Percentiles rank a stretch among this genome's conserved stretches.
These are phyloP conservation scores for Oryzias woworae DNA, from an alignment of 2,113 vertebrate species.

Conservation along the genomic window DNA sequence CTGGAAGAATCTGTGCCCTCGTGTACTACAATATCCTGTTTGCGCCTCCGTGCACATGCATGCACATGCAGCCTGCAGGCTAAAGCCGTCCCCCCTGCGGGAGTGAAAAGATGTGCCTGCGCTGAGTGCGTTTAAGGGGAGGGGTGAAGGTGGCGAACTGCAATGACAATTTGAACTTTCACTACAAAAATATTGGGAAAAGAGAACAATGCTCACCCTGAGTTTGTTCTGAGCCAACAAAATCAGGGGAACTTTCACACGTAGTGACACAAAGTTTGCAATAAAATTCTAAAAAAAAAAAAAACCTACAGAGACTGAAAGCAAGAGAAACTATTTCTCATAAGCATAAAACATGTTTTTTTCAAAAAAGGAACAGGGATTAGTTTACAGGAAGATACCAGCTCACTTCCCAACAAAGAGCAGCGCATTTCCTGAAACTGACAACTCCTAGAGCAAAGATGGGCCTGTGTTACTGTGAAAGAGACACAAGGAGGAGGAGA, in stretches of 20 bases:
- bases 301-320: background rate
- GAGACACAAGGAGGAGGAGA: conserved; percentile 25
- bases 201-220: background rate
- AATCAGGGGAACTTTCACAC: background rate
- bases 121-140: background rate
- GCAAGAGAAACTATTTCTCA: conserved; percentile 51
- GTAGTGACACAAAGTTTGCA: background rate
- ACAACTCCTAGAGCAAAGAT: conserved; percentile 56
- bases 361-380: conserved; percentile 17
- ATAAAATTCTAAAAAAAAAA: conserved; percentile 15
- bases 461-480: conserved; percentile 47
- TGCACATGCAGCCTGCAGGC: conserved; percentile 16
- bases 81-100: background rate
- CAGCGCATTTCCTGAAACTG: conserved; percentile 73
- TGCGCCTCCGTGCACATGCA: conserved; percentile 34
- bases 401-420: conserved; percentile 71
- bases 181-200: conserved; percentile 19
- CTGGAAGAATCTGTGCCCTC: conserved; percentile 59
- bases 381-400: conserved; percentile 50
- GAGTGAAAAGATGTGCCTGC: background rate
- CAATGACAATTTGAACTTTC: conserved; percentile 24
- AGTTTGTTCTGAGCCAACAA: background rate
- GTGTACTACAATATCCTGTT: conserved; percentile 77
- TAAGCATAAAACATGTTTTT: conserved; percentile 55
- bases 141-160: conserved; percentile 22